phyloP scores from a whole-genome alignment of 1,140 invertebrate genomes.

The Akabosia matsudoensis region DNA sequence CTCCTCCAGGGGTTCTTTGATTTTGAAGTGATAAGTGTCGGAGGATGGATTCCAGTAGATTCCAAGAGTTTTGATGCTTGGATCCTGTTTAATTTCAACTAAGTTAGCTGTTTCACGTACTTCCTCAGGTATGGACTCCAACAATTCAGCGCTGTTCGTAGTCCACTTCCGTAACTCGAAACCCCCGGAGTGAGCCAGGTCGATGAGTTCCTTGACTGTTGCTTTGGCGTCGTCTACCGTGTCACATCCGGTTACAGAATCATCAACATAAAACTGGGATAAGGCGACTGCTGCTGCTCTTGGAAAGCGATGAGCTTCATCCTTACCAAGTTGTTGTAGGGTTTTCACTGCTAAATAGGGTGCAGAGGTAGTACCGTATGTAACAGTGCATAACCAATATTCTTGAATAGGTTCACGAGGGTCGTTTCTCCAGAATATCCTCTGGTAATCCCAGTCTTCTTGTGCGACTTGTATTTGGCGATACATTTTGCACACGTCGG shows the following conservation, averaged over 20 bases:
- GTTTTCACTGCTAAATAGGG: constrained; percentile 3
- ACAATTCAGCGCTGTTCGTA: not conserved
- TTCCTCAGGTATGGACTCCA: not conserved
- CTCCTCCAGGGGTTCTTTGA: no score
- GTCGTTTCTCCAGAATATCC: no score
- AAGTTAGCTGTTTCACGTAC: not conserved
- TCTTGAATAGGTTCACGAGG: no score
- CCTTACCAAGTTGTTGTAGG: constrained; percentile 13
- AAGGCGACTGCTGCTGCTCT: not conserved
- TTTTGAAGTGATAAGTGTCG: no score
- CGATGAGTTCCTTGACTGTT: constrained; percentile 8
- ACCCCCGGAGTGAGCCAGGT: constrained; percentile 16
- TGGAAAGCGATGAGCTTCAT: constrained; percentile 4
- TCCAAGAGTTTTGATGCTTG: no score
- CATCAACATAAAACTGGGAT: not conserved
- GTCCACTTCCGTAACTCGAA: not conserved
- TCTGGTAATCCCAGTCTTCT: no score
- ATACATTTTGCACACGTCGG: no score
- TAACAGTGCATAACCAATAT: no score
- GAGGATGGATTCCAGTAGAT: no score
- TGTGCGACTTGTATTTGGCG: no score
- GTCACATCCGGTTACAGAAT: constrained; percentile 24
- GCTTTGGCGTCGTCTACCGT: constrained; percentile 22
- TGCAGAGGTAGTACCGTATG: constrained; percentile 17
- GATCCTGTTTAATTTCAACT: no score